Conservation (phyloP, 2,113 vertebrate genomes). For the Crypturellus undulatus region DNA sequence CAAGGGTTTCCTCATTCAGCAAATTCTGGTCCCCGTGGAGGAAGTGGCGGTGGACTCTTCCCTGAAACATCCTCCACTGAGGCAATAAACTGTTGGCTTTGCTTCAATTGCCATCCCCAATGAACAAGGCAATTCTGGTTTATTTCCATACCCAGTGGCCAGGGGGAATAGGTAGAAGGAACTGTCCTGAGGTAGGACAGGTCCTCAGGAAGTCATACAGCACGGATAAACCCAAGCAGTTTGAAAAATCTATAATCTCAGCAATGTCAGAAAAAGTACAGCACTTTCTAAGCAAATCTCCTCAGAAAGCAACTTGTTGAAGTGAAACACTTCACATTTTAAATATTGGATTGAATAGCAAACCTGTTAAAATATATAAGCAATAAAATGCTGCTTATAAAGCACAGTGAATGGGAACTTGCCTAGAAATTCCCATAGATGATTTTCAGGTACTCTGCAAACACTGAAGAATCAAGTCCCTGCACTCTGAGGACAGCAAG, state of each 20-base stretch:
- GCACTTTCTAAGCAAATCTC: background rate
- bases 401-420: background rate
- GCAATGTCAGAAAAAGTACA: background rate
- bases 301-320: background rate
- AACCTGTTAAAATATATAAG: background rate
- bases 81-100: background rate
- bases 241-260: background rate
- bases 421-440: background rate
- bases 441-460: background rate
- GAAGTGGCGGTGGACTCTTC: background rate
- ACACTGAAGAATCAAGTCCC: background rate
- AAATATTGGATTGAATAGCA: background rate
- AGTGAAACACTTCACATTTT: background rate
- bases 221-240: background rate
- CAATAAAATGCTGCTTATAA: background rate
- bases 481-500: background rate
- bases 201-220: background rate
- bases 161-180: background rate
- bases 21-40: background rate
- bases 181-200: background rate
- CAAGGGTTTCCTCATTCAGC: accelerated
- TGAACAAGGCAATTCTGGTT: background rate
- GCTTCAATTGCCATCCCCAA: background rate
- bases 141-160: background rate
- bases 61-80: background rate